phyloP scores from a whole-genome alignment of 2,797 vertebrate species.

The Coccyzus lansbergi region DNA sequence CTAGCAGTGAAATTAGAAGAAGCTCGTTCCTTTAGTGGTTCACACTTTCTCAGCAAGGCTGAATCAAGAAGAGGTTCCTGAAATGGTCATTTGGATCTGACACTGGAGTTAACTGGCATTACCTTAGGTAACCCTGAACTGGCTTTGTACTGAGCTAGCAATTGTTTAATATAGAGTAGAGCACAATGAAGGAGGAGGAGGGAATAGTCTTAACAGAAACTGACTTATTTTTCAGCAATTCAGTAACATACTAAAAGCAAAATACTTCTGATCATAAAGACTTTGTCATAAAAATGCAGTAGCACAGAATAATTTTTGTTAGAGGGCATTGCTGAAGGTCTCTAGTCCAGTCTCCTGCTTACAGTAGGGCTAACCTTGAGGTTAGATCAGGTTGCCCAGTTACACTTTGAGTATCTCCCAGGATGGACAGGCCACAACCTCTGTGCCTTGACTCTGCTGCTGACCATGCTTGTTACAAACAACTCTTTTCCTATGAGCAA shows the following conservation, averaged over 20 bases:
- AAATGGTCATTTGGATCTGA: conserved; percentile 35
- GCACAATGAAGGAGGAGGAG: neutral
- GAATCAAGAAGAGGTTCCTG: conserved; percentile 12
- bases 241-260: neutral
- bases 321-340: neutral
- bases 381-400: neutral
- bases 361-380: neutral
- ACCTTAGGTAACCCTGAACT: conserved; percentile 26
- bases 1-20: neutral
- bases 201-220: neutral
- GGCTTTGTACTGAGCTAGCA: conserved; percentile 17
- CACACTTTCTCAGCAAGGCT: neutral
- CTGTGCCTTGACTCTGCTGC: neutral
- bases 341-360: neutral
- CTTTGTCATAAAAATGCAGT: neutral
- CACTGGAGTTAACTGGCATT: neutral
- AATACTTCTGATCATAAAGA: neutral
- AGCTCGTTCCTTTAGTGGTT: neutral
- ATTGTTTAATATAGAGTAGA: neutral
- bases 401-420: neutral
- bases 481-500: neutral
- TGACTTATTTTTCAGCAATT: neutral
- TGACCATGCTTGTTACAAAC: rapidly evolving
- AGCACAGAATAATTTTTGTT: neutral
- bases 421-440: neutral